Conservation (phyloP, 2,888 invertebrate genomes). For the Erannis defoliaria region DNA sequence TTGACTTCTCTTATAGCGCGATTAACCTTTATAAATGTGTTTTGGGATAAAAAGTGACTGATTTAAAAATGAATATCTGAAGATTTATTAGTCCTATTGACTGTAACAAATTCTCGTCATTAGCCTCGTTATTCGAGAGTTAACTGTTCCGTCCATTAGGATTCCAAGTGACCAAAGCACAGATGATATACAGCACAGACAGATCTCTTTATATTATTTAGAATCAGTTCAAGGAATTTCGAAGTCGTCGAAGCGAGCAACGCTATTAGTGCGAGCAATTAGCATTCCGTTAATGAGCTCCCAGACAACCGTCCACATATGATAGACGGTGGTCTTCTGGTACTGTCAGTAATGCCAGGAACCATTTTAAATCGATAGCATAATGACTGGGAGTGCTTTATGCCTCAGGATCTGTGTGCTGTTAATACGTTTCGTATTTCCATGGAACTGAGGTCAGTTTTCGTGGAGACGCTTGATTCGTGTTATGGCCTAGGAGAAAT, state of each 20-base stretch:
- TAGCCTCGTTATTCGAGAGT: constrained; percentile 39
- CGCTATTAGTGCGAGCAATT: constrained; percentile 81
- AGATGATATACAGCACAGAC: constrained; percentile 49
- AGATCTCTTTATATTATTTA: constrained; percentile 67
- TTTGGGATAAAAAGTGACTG: constrained; percentile 31
- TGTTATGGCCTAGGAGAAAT: constrained; percentile 26
- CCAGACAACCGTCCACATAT: constrained; percentile 67
- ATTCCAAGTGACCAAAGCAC: constrained; percentile 33
- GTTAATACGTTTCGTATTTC: constrained; percentile 66
- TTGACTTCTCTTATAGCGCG: constrained; percentile 23
- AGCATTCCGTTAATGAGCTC: constrained; percentile 81
- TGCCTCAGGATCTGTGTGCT: constrained; percentile 51
- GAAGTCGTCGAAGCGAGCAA: constrained; percentile 69
- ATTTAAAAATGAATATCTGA: constrained; percentile 31
- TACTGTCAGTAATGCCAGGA: constrained; percentile 25
- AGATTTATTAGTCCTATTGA: constrained; percentile 36
- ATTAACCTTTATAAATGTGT: constrained; percentile 31
- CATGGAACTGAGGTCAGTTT: constrained; percentile 65
- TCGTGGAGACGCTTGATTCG: constrained; percentile 39
- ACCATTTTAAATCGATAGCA: constrained; percentile 64
- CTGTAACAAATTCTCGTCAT: constrained; percentile 37
- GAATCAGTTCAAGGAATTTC: constrained; percentile 80
- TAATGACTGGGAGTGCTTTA: constrained; percentile 66
- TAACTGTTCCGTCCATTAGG: constrained; percentile 39
- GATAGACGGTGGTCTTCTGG: constrained; percentile 35